Conservation (phyloP, 2,888 invertebrate genomes). For the Limnephilus rhombicus region DNA sequence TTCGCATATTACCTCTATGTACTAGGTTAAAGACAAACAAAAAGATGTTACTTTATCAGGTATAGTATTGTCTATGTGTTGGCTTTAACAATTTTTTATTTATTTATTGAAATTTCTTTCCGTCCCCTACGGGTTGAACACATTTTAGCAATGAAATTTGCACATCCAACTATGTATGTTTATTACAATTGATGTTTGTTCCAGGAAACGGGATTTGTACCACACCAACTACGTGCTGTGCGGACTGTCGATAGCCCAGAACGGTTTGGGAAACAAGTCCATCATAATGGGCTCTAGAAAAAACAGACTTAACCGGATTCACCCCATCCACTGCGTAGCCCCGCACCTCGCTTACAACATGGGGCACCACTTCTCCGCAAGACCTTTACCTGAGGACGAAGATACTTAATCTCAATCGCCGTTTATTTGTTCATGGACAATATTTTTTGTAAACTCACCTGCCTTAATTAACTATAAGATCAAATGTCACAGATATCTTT, state of each 20-base stretch:
- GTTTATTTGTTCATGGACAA: not conserved
- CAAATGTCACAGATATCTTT: slow-evolving; percentile 5
- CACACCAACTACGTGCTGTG: slow-evolving; percentile 98
- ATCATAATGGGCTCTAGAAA: slow-evolving; percentile 81
- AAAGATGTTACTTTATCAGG: too few species aligned
- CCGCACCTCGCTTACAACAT: slow-evolving; percentile 79
- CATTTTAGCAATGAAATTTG: not conserved
- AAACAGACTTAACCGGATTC: slow-evolving; percentile 86
- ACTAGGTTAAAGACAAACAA: too few species aligned
- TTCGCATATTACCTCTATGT: too few species aligned
- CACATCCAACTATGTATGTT: not conserved
- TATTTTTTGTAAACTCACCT: slow-evolving; percentile 28
- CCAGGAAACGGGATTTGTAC: slow-evolving; percentile 92
- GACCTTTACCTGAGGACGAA: slow-evolving; percentile 68
- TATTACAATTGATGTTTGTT: slow-evolving; percentile 67
- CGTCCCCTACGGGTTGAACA: too few species aligned
- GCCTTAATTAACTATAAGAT: slow-evolving; percentile 19
- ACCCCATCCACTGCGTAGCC: slow-evolving; percentile 91
- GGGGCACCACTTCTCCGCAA: slow-evolving; percentile 75
- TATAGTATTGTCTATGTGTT: too few species aligned
- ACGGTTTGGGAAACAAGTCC: slow-evolving; percentile 74
- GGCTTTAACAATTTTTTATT: too few species aligned
- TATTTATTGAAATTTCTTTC: too few species aligned
- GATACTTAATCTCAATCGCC: not conserved
- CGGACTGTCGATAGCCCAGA: slow-evolving; percentile 96